phyloP scores from a whole-genome alignment of 2,888 invertebrate genomes.

The Ichneumoninae sp. region DNA sequence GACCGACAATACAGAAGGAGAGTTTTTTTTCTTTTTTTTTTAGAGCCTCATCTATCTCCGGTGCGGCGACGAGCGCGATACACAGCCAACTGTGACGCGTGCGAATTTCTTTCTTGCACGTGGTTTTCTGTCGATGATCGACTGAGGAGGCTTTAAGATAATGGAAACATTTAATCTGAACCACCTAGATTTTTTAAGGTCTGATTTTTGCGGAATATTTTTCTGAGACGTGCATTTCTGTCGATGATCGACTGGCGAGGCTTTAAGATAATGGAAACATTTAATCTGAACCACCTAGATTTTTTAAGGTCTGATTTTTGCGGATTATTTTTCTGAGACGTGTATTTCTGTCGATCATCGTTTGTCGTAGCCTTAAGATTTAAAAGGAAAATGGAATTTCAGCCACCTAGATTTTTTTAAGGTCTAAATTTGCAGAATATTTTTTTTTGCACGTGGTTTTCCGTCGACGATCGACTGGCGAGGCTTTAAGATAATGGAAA shows the following conservation, averaged over 20 bases:
- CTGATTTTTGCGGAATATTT: no score
- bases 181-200: no score
- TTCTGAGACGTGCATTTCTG: background rate
- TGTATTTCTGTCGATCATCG: background rate
- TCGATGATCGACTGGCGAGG: background rate
- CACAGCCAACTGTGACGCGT: background rate
- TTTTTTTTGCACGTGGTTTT: no score
- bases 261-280: background rate
- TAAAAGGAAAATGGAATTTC: no score
- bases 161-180: background rate
- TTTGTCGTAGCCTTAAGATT: no score
- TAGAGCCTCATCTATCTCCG: slow-evolving; percentile 21
- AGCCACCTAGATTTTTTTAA: background rate
- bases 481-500: background rate
- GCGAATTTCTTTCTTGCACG: background rate
- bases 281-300: no score
- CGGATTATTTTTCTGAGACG: no score
- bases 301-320: no score
- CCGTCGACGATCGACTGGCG: background rate
- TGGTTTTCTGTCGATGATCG: background rate
- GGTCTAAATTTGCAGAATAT: background rate
- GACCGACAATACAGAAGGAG: slow-evolving; percentile 51
- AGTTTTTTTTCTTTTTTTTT: slow-evolving; percentile 45
- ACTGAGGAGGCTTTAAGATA: background rate
- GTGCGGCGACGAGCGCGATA: background rate